Percentiles rank a stretch among this genome's conserved stretches.
These are phyloP conservation scores for Cynoglossus semilaevis DNA, from an alignment of 2,113 vertebrate species.

Conservation along the genomic window DNA sequence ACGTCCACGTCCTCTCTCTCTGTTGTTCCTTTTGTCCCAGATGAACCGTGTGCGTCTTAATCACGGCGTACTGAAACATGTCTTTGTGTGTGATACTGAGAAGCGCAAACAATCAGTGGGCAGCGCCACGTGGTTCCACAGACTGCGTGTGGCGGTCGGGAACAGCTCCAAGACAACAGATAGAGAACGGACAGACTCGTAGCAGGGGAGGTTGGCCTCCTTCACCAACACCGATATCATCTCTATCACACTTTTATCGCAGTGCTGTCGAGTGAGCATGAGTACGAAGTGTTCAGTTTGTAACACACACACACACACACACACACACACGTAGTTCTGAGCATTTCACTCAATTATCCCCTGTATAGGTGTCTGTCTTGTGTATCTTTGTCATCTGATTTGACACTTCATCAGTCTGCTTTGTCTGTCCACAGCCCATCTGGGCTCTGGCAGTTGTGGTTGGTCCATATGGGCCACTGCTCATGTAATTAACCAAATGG, in stretches of 20 bases:
- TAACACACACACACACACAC: no score
- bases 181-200: constrained; percentile 66
- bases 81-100: constrained; percentile 66
- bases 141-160: constrained; percentile 41
- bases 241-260: constrained; percentile 60
- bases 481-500: constrained; percentile 50
- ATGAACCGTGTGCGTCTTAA: constrained; percentile 33
- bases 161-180: constrained; percentile 66
- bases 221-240: constrained; percentile 63
- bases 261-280: constrained; percentile 24
- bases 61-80: constrained; percentile 52
- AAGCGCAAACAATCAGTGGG: constrained; percentile 69
- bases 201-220: constrained; percentile 47
- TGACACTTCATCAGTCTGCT: constrained; percentile 45
- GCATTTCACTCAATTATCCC: constrained; percentile 38
- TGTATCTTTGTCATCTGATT: constrained; percentile 30
- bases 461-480: constrained; percentile 48
- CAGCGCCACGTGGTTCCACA: constrained; percentile 54
- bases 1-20: constrained; percentile 41
- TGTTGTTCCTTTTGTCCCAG: constrained; percentile 58
- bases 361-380: constrained; percentile 33
- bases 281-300: background rate
- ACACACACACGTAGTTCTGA: background rate
- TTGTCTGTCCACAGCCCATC: constrained; percentile 45
- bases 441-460: constrained; percentile 45